phyloP scores from a whole-genome alignment of 2,113 vertebrate genomes.

The Saguinus midas region DNA sequence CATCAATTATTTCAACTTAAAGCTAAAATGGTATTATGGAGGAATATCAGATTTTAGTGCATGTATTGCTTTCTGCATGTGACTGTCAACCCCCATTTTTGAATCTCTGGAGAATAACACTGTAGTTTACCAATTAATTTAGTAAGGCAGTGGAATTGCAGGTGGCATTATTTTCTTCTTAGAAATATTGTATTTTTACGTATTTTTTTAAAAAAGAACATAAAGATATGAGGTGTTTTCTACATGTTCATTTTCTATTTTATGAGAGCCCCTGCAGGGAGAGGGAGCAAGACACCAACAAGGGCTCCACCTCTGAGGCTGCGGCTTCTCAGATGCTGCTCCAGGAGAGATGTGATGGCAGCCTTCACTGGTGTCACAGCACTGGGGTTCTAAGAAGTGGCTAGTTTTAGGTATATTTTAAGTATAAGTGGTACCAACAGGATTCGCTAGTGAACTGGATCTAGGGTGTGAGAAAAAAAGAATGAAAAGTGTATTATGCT shows the following conservation, averaged over 20 bases:
- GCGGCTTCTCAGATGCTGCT: background rate
- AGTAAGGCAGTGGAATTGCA: background rate
- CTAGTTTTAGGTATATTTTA: background rate
- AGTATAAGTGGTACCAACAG: background rate
- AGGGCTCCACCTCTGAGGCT: too few species aligned
- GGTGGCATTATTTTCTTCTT: background rate
- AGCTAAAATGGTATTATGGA: too few species aligned
- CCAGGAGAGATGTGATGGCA: rapidly evolving
- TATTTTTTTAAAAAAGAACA: background rate
- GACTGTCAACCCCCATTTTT: background rate
- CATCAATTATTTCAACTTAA: background rate
- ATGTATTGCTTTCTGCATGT: too few species aligned
- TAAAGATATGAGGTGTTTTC: background rate
- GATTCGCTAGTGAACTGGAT: background rate
- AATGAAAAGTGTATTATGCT: background rate
- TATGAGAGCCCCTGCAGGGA: background rate
- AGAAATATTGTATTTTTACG: background rate
- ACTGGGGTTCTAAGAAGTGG: background rate
- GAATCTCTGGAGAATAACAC: background rate
- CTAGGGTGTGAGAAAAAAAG: background rate
- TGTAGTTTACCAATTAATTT: background rate
- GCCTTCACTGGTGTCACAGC: background rate
- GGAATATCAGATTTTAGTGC: background rate
- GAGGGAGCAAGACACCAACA: background rate
- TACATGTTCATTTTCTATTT: background rate